Evolutionary conservation across 2,797 vertebrate species (phyloP).

Genomic region (Sebastolobus alascanus): DNA sequence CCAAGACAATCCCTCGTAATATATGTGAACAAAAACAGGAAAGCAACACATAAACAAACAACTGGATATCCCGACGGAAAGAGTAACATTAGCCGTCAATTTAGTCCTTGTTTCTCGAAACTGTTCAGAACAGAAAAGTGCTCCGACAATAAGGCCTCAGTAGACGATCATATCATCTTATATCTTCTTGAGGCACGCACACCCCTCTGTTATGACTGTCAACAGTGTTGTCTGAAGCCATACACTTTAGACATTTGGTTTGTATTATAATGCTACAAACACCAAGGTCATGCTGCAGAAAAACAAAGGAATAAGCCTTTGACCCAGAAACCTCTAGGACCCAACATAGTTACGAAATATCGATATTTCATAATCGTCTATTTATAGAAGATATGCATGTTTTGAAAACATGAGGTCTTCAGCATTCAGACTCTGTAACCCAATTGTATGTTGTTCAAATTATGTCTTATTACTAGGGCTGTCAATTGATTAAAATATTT

Average conservation of each 20-base stretch:
- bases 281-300: conserved; percentile 6
- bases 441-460: too few relatives aligned
- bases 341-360: too few relatives aligned
- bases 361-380: too few relatives aligned
- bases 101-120: background rate
- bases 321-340: background rate
- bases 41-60: background rate
- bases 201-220: conserved; percentile 40
- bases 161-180: background rate
- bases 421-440: too few relatives aligned
- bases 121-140: background rate
- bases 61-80: background rate
- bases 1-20: background rate
- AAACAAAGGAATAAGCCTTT: background rate
- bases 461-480: too few relatives aligned
- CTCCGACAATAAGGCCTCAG: background rate
- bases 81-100: background rate
- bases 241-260: background rate
- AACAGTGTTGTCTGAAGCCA: conserved; percentile 17
- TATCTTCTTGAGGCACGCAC: background rate
- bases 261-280: conserved; percentile 39
- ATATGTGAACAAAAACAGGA: background rate
- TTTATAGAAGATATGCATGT: too few relatives aligned
- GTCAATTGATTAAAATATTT: too few relatives aligned
- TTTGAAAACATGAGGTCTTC: too few relatives aligned